phyloP scores from a whole-genome alignment of 1,140 invertebrate species.

The Zaprionus ornatus region DNA sequence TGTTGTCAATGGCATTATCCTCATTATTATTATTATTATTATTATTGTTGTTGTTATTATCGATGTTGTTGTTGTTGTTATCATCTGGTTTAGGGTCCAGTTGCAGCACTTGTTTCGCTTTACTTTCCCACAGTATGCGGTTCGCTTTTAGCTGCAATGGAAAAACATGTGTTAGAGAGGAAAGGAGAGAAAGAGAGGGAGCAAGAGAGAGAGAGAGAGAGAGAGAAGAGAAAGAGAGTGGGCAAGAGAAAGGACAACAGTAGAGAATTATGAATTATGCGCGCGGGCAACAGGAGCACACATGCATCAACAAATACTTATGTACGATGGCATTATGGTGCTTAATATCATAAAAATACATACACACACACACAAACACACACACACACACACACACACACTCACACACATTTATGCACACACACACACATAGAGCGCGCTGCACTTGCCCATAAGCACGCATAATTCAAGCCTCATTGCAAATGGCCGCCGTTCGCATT shows the following conservation, averaged over 20 bases:
- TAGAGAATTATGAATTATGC: slow-evolving; percentile 13
- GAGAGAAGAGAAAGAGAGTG: neutral
- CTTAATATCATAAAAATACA: slow-evolving; percentile 31
- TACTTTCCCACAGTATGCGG: slow-evolving; percentile 85
- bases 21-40: slow-evolving; percentile 50
- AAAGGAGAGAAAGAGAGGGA: neutral
- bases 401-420: neutral
- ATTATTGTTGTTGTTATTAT: slow-evolving; percentile 41
- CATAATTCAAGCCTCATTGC: slow-evolving; percentile 22
- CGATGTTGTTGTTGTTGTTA: slow-evolving; percentile 50
- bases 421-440: neutral
- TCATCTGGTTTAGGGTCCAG: slow-evolving; percentile 67
- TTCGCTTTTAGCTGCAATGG: slow-evolving; percentile 85
- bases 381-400: neutral
- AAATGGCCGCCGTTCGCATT: slow-evolving; percentile 27
- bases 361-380: neutral
- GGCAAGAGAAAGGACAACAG: slow-evolving; percentile 2
- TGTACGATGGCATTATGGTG: slow-evolving; percentile 1
- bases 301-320: slow-evolving; percentile 9
- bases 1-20: slow-evolving; percentile 37
- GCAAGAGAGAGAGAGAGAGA: neutral
- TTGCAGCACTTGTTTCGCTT: slow-evolving; percentile 85
- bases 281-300: slow-evolving; percentile 6
- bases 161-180: no score
- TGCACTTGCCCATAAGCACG: slow-evolving; percentile 2